Conservation (phyloP, 2,113 vertebrate species). For the Apeltes quadracus region DNA sequence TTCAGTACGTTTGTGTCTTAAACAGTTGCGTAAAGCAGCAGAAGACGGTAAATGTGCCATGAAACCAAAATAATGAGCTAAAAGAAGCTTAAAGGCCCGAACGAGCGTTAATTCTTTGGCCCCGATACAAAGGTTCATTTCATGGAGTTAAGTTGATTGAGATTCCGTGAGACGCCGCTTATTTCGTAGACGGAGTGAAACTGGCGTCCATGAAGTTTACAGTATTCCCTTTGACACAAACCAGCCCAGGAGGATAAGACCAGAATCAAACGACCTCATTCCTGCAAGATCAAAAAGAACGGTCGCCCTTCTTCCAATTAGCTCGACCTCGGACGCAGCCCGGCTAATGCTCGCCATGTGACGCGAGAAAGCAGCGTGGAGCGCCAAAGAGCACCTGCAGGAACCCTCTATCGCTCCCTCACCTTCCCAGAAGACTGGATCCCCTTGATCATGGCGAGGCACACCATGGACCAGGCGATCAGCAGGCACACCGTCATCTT, state of each 20-base stretch:
- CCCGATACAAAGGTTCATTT: slow-evolving; percentile 9
- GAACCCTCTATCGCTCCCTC: slow-evolving; percentile 23
- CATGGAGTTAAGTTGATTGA: slow-evolving; percentile 2
- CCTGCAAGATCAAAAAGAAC: slow-evolving; percentile 43
- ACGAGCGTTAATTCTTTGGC: slow-evolving; percentile 15
- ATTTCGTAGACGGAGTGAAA: background rate
- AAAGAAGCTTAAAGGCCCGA: background rate
- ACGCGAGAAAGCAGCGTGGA: slow-evolving; percentile 34
- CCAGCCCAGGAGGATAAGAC: slow-evolving; percentile 24
- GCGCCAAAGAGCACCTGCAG: slow-evolving; percentile 43
- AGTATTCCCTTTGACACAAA: background rate
- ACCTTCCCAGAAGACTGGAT: slow-evolving; percentile 99
- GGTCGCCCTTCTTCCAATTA: slow-evolving; percentile 50
- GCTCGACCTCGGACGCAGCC: slow-evolving; percentile 14
- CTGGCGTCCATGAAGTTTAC: background rate
- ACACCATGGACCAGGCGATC: slow-evolving; percentile 92
- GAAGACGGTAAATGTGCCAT: slow-evolving; percentile 1
- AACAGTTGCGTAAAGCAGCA: background rate
- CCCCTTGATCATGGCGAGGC: slow-evolving; percentile 98
- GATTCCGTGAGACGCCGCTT: background rate
- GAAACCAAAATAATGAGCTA: slow-evolving; percentile 18
- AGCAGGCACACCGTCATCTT: slow-evolving; percentile 94
- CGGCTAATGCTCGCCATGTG: slow-evolving; percentile 65
- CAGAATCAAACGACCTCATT: slow-evolving; percentile 41
- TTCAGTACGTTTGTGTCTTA: background rate